phyloP scores from a whole-genome alignment of 1,140 invertebrate species.

The Rhizoglyphus robini region DNA sequence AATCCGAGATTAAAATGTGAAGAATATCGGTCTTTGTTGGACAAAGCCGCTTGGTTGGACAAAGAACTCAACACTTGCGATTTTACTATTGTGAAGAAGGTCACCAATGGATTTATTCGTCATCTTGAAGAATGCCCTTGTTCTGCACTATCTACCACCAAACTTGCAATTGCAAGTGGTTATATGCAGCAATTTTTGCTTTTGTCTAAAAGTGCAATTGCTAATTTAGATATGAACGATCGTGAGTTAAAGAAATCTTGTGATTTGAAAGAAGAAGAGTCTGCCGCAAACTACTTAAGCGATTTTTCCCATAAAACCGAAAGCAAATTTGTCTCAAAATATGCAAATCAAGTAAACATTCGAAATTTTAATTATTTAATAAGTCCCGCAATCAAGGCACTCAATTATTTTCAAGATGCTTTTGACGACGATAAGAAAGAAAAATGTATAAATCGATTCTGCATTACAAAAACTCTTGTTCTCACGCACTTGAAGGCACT shows the following conservation, averaged over 20 bases:
- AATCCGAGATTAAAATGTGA: not conserved
- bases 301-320: not conserved
- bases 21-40: not conserved
- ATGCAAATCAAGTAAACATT: not conserved
- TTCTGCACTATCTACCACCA: not conserved
- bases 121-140: not conserved
- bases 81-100: not conserved
- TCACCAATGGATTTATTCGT: not conserved
- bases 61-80: not conserved
- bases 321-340: constrained; percentile 3
- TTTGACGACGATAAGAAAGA: not conserved
- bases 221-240: not conserved
- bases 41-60: not conserved
- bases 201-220: not conserved
- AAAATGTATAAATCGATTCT: not conserved
- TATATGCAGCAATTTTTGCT: not conserved
- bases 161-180: not conserved
- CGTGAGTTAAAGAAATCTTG: no score
- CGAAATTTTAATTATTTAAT: not conserved
- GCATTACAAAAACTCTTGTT: not conserved
- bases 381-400: not conserved
- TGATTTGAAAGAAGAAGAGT: not conserved
- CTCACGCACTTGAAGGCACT: not conserved
- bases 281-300: not conserved
- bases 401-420: not conserved